These are phyloP conservation scores for Plecturocebus donacophilus DNA, from an alignment of 2,113 vertebrate species.

Conservation along the genomic window DNA sequence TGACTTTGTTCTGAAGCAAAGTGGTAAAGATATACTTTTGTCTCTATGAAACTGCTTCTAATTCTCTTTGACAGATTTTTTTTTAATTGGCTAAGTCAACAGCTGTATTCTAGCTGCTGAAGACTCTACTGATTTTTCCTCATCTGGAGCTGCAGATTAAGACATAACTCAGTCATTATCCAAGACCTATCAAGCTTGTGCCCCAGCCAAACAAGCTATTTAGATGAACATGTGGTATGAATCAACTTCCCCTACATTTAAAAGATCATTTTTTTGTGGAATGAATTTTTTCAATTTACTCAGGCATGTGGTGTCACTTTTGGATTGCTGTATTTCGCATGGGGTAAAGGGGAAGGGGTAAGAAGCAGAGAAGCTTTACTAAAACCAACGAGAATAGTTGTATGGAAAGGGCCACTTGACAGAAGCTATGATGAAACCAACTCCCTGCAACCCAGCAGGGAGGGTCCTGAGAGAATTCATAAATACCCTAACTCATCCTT, in stretches of 20 bases:
- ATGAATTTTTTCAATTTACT: not conserved
- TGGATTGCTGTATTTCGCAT: not conserved
- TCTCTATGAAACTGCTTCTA: not conserved
- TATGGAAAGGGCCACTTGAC: not conserved
- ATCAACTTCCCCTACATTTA: not conserved
- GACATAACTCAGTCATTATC: not conserved
- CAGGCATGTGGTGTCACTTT: not conserved
- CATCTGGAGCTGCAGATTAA: not conserved
- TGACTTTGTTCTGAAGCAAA: not conserved
- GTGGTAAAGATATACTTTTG: not conserved
- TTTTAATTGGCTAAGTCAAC: not conserved
- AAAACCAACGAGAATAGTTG: not conserved
- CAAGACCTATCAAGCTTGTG: not conserved
- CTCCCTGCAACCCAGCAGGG: not conserved
- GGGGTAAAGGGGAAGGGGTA: not conserved
- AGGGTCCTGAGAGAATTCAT: not conserved
- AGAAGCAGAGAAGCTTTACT: not conserved
- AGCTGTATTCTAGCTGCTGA: not conserved
- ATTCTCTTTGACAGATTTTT: not conserved
- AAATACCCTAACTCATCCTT: not conserved
- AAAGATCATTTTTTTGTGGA: not conserved
- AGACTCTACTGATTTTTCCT: not conserved
- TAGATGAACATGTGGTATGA: not conserved
- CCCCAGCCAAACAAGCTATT: not conserved
- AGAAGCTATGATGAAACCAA: not conserved